Conservation (phyloP, 2,113 vertebrate species). For the Rhinopomastus cyanomelas region DNA sequence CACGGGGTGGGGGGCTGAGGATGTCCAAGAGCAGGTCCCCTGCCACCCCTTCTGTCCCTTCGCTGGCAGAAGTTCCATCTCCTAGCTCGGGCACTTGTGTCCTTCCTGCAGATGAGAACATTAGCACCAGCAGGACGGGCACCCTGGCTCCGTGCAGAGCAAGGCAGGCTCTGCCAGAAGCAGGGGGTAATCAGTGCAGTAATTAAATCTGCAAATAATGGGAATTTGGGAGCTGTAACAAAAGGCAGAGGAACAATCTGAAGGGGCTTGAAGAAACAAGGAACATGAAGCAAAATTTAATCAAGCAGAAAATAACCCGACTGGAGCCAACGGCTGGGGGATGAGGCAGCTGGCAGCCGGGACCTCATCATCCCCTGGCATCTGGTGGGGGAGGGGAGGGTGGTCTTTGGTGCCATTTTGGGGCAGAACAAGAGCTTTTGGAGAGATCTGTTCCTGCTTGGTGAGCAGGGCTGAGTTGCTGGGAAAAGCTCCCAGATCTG, state of each 20-base stretch:
- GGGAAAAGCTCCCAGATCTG: not conserved
- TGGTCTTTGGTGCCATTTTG: fast-evolving
- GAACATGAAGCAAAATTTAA: constrained; percentile 10
- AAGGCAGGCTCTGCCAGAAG: constrained; percentile 17
- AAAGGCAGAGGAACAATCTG: constrained; percentile 21
- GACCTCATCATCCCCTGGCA: not conserved
- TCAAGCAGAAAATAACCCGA: not conserved
- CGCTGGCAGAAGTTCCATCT: not conserved
- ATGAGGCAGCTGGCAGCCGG: fast-evolving
- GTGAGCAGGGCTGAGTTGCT: not conserved
- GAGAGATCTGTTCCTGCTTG: not conserved
- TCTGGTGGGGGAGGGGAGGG: not conserved
- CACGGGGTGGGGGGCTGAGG: not conserved
- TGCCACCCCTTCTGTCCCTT: not conserved
- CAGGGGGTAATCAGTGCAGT: not conserved
- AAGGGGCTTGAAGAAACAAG: not conserved
- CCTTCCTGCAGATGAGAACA: not conserved
- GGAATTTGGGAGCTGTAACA: constrained; percentile 30
- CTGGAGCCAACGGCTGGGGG: not conserved
- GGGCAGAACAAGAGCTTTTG: not conserved
- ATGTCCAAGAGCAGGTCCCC: not conserved
- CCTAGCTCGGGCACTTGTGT: fast-evolving
- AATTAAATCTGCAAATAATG: constrained; percentile 40
- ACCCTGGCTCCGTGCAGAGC: not conserved
- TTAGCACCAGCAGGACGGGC: not conserved